Percentiles rank a stretch among this genome's conserved stretches.
Conservation (phyloP, 1,140 invertebrate species). For the Nephila pilipes region DNA sequence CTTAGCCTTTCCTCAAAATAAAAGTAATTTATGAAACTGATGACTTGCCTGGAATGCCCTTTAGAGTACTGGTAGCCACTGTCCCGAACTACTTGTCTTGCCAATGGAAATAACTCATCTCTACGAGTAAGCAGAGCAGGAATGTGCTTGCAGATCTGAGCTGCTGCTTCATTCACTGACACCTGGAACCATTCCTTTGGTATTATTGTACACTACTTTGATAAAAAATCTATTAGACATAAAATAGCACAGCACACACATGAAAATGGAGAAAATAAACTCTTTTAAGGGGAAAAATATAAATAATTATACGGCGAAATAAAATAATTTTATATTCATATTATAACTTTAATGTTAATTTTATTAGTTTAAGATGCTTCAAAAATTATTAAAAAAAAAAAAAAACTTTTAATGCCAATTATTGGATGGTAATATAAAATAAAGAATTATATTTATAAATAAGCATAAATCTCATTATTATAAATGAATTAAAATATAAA, state of each 20-base stretch:
- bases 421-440: not conserved
- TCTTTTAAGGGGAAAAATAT: not conserved
- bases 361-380: too few relatives aligned
- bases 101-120: slow-evolving; percentile 96
- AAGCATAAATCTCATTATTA: too few relatives aligned
- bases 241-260: not conserved
- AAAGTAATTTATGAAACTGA: not conserved
- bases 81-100: slow-evolving; percentile 95
- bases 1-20: not conserved
- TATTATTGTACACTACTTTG: slow-evolving; percentile 76
- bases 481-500: not conserved
- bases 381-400: not conserved
- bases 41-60: slow-evolving; percentile 86
- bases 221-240: slow-evolving; percentile 38
- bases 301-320: too few relatives aligned
- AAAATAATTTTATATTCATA: too few relatives aligned
- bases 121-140: slow-evolving; percentile 94
- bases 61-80: slow-evolving; percentile 95
- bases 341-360: too few relatives aligned
- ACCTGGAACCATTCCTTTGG: slow-evolving; percentile 83
- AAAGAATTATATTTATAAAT: too few relatives aligned
- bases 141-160: slow-evolving; percentile 94
- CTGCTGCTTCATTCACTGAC: slow-evolving; percentile 98
- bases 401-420: not conserved
- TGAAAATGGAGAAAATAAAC: not conserved